Base-by-base conservation (phyloP, 2,888 invertebrate genomes). In the Spilosoma lubricipeda region DNA sequence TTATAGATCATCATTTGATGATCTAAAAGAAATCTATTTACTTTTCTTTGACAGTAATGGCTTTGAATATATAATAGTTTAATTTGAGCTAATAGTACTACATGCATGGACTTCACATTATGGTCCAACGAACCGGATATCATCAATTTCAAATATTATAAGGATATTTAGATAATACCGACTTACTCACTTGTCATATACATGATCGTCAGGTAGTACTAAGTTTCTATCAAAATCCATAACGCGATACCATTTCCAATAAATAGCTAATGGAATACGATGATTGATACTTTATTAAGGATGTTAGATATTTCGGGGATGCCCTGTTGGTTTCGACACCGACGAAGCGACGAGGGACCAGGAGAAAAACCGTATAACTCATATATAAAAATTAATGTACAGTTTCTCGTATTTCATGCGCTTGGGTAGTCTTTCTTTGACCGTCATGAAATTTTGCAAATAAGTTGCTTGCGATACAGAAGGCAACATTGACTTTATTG, bases 241-340 rank as follows among this genome's bases (percentile, higher is more conserved):
- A n/a, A 48, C 20, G 8, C 36, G 65, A 52, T 33, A 42, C 27
- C 4, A 27, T 27, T 67, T 45, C n/a, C 65, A 27, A 33, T 67
- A 65, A 69, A 75, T 69, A 65, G 5, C 20, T 72, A 69, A 75
- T 65, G 48, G 20, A 68, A 33, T 42, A 67, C 52, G 59, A 70
- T 74, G 69, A 75, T 75, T 71, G 75, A 52, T 52, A 52, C 23
- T 52, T 52, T 52, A 52, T 52, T 23, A 52, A 52, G 52, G 23
- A 52, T 23, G 7, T 52, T 23, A 52, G 52, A 3, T 52, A 52
- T 52, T 52, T 52, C 52, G 23, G 52, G 23, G 52, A 52, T 52
- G 2, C 52, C 23, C 20, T 2, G 8, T 23, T 52, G 23, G 23
- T 23, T 52, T 52, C 52, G 52, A 23, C 20, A 52, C 52, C 52